Base-by-base conservation (phyloP, 2,888 invertebrate genomes). In the Syrphus vitripennis region DNA sequence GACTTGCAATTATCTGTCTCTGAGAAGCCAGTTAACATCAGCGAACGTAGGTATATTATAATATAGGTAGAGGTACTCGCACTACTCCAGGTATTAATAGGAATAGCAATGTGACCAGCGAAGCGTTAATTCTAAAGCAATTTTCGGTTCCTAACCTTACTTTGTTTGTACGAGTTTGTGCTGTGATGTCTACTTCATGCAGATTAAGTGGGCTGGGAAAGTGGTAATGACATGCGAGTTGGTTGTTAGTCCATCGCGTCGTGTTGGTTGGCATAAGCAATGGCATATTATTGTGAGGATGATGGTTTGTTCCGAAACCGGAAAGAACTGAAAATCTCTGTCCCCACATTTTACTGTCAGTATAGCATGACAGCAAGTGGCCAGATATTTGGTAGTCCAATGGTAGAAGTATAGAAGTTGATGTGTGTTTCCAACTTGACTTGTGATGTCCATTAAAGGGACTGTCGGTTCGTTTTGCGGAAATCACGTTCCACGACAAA, bases 61-160 rank as follows among this genome's bases (percentile, higher is more conserved):
- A 24, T 14, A 16, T n/a, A 29, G 1, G 7, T 29, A n/a, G 0
- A 55, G 29, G 29, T 29, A 31, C 29, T 29, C 14, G 3, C 14
- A 0, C 9, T 31, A 31, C 34, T 34, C n/a, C 26, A 50, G 24
- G 24, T 50, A 12, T 48, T 48, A 42, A 45, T 19, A 45, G 16
- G 1, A 29, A 57, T 19, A 19, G 19, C 16, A 31, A 57, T 57
- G 59, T 21, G 34, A 3, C 34, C 14, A 59, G 14, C 59, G 59
- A 37, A 59, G 34, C 59, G 59, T 59, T 59, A 34, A 59, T 34
- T 59, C 59, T 37, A 59, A 59, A 37, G 59, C 59, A 59, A 59
- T 59, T 59, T 59, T 59, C 59, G 59, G 59, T 37, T 59, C 34
- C 59, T 59, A 59, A 37, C 34, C 34, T 59, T 34, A 34, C 34